Base-by-base conservation (phyloP, 1,140 invertebrate species). In the Bactericera cockerelli region DNA sequence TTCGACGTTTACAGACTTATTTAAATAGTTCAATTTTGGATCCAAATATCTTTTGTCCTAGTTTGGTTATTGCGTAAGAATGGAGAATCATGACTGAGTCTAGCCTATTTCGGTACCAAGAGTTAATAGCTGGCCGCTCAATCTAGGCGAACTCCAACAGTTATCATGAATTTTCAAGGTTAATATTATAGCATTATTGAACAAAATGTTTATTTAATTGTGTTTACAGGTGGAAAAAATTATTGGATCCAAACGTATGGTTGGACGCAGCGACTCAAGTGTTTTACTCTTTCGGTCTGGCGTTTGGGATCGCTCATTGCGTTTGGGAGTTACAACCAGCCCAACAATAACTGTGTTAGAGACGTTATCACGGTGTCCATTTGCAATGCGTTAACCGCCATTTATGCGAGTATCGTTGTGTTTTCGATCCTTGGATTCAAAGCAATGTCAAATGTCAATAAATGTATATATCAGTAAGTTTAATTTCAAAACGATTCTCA, bases 221-320 rank as follows among this genome's bases (percentile, higher is more conserved):
- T 60, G 56, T 65, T 65, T 66, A 1, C 69, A 86, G 84, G 77
- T 90, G 63, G 83, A 86, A 62, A 91, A n/a, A 86, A 69, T 73
- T 92, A 26, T 68, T 82, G 36, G 79, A 88, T 65, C 84, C 87
- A 1, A 87, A 77, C 53, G 89, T 93, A 1, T 95, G 93, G 93
- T 74, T 93, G 64, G 91, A 93, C 69, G 92, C 93, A 2, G 91
- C 91, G 6, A 93, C 90, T 0, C 93, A 96, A 78, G 92, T 96
- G 14, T 95, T 95, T 73, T 96, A 94, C 72, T 92, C 87, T 2
- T 90, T 96, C 70, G 92, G 92, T 11, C 74, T 94, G 63, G 92
- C 89, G 16, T 96, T 94, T 70, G n/a, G 92, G 92, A 19, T 91
- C 89, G 0, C 75, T 93, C 25, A 92, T 93, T 65, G 89, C 89